Evolutionary conservation across 2,888 invertebrate genomes (phyloP).

Genomic region (Amphimallon solstitiale): DNA sequence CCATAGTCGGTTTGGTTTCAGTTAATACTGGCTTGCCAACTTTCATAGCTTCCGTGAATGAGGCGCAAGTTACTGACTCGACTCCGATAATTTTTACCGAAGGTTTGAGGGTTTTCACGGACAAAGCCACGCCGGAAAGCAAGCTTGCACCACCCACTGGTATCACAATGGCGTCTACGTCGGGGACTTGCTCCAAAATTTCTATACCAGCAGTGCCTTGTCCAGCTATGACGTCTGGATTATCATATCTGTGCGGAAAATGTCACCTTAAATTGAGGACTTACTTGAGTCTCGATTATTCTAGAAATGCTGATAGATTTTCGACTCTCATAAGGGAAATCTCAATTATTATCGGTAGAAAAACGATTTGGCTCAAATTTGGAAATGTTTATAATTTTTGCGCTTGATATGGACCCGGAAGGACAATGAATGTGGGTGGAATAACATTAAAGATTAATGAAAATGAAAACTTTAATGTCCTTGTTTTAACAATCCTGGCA

Average conservation of each 20-base stretch:
- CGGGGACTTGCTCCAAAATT: conserved; percentile 85
- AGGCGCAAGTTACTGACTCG: conserved; percentile 90
- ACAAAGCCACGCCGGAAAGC: conserved; percentile 86
- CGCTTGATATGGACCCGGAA: too few species aligned
- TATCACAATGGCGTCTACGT: conserved; percentile 85
- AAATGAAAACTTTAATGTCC: too few species aligned
- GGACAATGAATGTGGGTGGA: too few species aligned
- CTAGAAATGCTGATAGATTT: too few species aligned
- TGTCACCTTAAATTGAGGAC: background rate
- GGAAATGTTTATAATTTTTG: too few species aligned
- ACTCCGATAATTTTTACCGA: conserved; percentile 88
- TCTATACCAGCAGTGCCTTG: conserved; percentile 92
- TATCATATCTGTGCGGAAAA: conserved; percentile 72
- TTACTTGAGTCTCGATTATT: background rate
- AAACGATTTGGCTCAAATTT: too few species aligned
- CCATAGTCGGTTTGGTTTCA: conserved; percentile 78
- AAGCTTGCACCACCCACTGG: conserved; percentile 91
- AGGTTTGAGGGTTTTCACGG: conserved; percentile 85
- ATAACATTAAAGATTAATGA: too few species aligned
- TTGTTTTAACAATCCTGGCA: too few species aligned
- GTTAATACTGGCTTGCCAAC: conserved; percentile 72
- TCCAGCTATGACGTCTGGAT: conserved; percentile 90
- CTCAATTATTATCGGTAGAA: too few species aligned
- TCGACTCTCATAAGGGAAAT: too few species aligned
- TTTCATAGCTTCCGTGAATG: conserved; percentile 79